Evolutionary conservation across 2,113 vertebrate genomes (phyloP).

Genomic region (Daubentonia madagascariensis): DNA sequence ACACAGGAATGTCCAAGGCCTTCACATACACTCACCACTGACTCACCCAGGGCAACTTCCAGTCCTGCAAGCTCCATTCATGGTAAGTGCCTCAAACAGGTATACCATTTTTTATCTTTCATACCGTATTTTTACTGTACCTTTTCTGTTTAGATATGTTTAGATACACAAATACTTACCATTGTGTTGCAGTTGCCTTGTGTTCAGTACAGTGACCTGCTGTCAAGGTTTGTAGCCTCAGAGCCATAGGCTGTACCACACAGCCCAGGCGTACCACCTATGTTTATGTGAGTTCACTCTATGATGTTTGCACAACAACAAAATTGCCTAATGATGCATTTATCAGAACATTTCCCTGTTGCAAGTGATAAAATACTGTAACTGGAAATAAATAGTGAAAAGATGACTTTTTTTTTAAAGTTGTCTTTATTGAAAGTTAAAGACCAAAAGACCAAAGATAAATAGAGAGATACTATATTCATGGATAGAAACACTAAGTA

Average conservation of each 20-base stretch:
- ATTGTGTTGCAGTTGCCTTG: background rate
- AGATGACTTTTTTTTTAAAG: background rate
- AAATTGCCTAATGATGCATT: background rate
- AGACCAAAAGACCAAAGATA: background rate
- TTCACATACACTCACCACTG: background rate
- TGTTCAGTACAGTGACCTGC: background rate
- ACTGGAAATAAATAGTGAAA: background rate
- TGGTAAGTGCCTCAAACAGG: background rate
- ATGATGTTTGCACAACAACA: background rate
- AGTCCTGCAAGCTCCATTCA: no score
- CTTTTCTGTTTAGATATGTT: background rate
- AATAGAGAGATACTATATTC: background rate
- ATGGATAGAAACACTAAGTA: background rate
- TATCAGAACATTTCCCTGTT: background rate
- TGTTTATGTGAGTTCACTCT: no score
- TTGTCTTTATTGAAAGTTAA: background rate
- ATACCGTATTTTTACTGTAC: background rate
- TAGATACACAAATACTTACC: background rate
- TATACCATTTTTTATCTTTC: background rate
- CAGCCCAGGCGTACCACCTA: no score
- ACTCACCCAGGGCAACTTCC: no score
- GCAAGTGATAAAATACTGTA: background rate
- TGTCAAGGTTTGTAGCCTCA: no score
- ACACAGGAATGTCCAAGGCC: background rate
- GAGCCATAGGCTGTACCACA: no score